Conservation (phyloP, 1,140 invertebrate genomes). For the Drosophila pandora region DNA sequence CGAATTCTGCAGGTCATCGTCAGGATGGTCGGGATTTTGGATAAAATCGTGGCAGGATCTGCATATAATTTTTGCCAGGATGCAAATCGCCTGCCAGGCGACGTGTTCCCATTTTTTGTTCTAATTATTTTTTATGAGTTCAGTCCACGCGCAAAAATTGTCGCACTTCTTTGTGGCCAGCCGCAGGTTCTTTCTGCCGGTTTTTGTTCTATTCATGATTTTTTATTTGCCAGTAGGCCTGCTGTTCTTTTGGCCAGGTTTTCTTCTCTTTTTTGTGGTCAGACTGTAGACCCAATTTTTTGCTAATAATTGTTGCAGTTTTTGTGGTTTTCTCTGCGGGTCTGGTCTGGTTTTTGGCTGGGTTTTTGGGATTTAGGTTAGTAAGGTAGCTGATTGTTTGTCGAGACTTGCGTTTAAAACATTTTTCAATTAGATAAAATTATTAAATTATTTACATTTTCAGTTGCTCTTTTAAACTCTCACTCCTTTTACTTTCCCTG, state of each 20-base stretch:
- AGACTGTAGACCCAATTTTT: slow-evolving; percentile 60
- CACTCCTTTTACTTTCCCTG: slow-evolving; percentile 22
- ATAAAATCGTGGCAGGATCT: slow-evolving; percentile 19
- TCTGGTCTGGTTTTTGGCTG: neutral
- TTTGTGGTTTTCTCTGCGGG: slow-evolving; percentile 58
- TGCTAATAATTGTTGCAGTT: slow-evolving; percentile 71
- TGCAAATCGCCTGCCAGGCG: slow-evolving; percentile 6
- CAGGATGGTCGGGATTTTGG: slow-evolving; percentile 13
- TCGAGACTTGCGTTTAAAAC: neutral
- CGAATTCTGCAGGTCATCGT: slow-evolving; percentile 69
- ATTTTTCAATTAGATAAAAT: neutral
- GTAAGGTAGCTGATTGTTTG: neutral
- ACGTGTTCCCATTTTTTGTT: slow-evolving; percentile 71
- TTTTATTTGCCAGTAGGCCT: slow-evolving; percentile 53
- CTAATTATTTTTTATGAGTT: slow-evolving; percentile 82
- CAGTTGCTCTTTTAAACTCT: neutral
- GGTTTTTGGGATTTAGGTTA: neutral
- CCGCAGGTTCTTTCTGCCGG: slow-evolving; percentile 43
- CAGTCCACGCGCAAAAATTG: slow-evolving; percentile 75
- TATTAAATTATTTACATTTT: neutral
- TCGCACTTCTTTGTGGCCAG: slow-evolving; percentile 72
- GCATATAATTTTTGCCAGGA: slow-evolving; percentile 18
- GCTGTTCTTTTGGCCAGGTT: slow-evolving; percentile 62
- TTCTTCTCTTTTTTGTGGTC: slow-evolving; percentile 38
- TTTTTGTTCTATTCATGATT: slow-evolving; percentile 50